Base-by-base conservation (phyloP, 2,797 vertebrate species). In the Denticeps clupeoides region DNA sequence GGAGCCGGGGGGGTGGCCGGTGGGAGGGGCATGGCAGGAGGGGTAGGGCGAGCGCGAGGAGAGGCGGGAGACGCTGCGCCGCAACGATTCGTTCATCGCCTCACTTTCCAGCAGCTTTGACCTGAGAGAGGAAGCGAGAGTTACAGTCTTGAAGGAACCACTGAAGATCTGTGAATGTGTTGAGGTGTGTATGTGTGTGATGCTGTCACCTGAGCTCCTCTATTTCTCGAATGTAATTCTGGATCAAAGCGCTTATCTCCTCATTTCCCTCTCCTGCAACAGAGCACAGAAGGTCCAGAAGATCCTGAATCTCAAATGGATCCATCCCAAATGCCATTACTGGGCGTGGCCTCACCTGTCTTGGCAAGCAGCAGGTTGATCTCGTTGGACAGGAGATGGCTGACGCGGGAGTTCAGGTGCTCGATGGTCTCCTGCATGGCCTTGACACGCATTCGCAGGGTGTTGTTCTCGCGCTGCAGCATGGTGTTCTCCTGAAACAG, bases 341-440 rank as follows among this genome's bases (percentile, higher is more conserved):
- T n/a, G n/a, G n/a, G n/a, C n/a, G n/a, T n/a, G n/a, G 7, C 31
- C 84, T 60, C 73, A 96, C 93, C 87, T 40, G 91, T 89, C 62
- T 93, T 93, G 59, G 87, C 80, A 69, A 97, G 84, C 61, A 94
- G 81, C 26, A 86, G 46, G 62, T 75, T 89, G 75, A 91, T 84
- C 70, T 97, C 89, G 42, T 93, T 91, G 74, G 91, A 88, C 77
- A 94, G 86, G 59, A 97, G 78, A 2, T 94, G 88, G 2, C 92
- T 93, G 54, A 95, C 87, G 0, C 93, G 82, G 50, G 60, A 80
- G 75, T 96, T 97, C 64, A 98, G 93, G 50, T 89, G 85, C 2
- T 96, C 90, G 0, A 97, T 97, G 66, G 94, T 96, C 70, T 96
- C 93, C 70, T 98, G 93, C 90, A 98, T 92, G 75, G 94, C 94